Conservation (phyloP, 2,797 vertebrate species). For the Rhyacichthys aspro region DNA sequence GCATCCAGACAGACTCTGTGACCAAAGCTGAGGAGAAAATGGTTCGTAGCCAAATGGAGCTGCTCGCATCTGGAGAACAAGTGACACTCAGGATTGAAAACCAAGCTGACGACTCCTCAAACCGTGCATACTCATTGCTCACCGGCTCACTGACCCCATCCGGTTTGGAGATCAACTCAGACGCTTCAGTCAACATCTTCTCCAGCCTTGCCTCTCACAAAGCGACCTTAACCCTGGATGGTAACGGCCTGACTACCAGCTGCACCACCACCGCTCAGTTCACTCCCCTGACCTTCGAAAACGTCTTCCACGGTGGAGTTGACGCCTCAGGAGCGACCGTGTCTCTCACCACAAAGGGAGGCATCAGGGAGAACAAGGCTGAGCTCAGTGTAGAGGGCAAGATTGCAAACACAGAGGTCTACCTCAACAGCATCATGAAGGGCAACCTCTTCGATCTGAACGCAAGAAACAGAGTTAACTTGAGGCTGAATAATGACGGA, state of each 20-base stretch:
- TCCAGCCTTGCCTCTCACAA: constrained; percentile 86
- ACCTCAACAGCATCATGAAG: constrained; percentile 81
- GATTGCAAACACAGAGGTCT: constrained; percentile 79
- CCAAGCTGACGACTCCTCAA: constrained; percentile 79
- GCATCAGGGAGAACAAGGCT: constrained; percentile 81
- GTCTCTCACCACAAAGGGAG: constrained; percentile 83
- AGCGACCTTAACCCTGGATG: constrained; percentile 81
- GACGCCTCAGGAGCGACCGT: constrained; percentile 82
- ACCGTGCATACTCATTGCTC: constrained; percentile 80
- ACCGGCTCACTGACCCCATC: constrained; percentile 83
- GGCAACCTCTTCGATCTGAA: constrained; percentile 82
- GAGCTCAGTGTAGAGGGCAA: constrained; percentile 87
- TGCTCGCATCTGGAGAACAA: constrained; percentile 78
- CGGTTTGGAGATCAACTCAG: constrained; percentile 87
- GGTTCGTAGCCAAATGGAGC: constrained; percentile 81
- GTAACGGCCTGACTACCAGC: constrained; percentile 84
- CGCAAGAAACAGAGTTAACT: constrained; percentile 84
- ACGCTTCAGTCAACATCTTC: constrained; percentile 82
- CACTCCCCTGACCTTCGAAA: constrained; percentile 85
- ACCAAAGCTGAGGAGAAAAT: constrained; percentile 78
- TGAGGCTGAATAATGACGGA: constrained; percentile 86
- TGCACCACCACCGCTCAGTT: constrained; percentile 86
- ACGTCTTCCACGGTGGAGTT: constrained; percentile 84
- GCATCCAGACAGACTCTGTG: constrained; percentile 83
- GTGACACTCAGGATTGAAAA: constrained; percentile 83